Evolutionary conservation across 2,113 vertebrate species (phyloP), one percentile per base, ranked within the genome.

Genomic region (Scopus umbretta): DNA sequence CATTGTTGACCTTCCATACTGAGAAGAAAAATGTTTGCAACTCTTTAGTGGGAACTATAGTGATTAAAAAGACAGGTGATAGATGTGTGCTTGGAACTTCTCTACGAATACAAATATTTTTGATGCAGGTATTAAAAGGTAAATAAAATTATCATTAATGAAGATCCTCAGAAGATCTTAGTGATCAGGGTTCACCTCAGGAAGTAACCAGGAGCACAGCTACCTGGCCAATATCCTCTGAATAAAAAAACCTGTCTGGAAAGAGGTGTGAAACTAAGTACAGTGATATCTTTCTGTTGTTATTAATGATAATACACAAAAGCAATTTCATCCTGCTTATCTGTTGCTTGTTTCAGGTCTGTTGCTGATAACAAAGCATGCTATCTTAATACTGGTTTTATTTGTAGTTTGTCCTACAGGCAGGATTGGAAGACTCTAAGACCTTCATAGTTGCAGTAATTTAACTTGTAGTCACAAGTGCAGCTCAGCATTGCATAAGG

Each of bases 271-370:
- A 91, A 94, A 65, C 4, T 19, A 55, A 53, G n/a, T 89, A 75
- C 45, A 61, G 49, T 68, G 61, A 29, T 82, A 68, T 49, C 32
- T 89, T 80, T 81, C 30, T 73, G 43, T 5, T 80, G 21, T 75
- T 91, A 61, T 55, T 90, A 89, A 82, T 53, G 52, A 53, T 67
- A 94, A 87, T 72, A 49, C 5, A 80, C 14, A 90, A 63, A 65
- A 90, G 7, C 8, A 92, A 73, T 82, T 95, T 97, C 88, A 93
- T 85, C 36, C 34, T 82, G 22, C 66, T 95, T 88, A 82, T 90
- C 70, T 87, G 43, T 75, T 92, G 16, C 42, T 30, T 96, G 66
- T 36, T 96, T 90, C 4, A 9, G 23, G 34, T 87, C 56, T 78
- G 34, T 76, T 82, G 29, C 36, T 93, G 67, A 83, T 83, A 92